Base-by-base conservation (phyloP, 2,113 vertebrate species). In the Machaerirhynchus nigripectus region DNA sequence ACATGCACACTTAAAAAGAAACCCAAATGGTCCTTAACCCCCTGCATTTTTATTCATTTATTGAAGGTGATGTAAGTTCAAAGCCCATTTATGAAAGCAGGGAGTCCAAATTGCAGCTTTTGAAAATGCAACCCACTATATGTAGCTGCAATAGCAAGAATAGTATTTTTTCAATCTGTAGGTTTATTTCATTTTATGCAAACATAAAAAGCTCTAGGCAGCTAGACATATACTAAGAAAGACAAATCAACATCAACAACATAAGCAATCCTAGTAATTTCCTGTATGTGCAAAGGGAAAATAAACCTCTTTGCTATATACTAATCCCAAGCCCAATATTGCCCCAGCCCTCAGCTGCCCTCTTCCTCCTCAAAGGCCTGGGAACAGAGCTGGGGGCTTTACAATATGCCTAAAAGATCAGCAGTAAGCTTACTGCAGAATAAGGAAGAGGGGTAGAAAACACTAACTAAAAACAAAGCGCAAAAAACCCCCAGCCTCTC, bases 241-340 rank as follows among this genome's bases (percentile, higher is more conserved):
- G 50, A 31, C n/a, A 94, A 89, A 93, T 84, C 74, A 87, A 61
- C n/a, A 91, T 65, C 80, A 94, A 60, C 47, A 67, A 40, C 37
- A 89, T 0, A 3, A 74, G 40, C 50, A 84, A 67, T 61, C 81
- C 60, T 77, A 70, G 59, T 87, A 91, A 94, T 94, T 94, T 96
- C 94, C 95, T 95, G 68, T 57, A 37, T 57, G 44, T 87, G 68
- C 50, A 89, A 81, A 93, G 57, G 49, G 71, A 93, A 94, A 93
- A 87, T 42, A 91, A 93, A 93, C 22, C 11, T 81, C 90, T 93
- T 59, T 93, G 50, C 69, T 81, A 22, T 28, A 61, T 61, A 81
- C 50, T 95, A 94, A 94, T 93, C 81, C 76, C 59, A 91, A 39
- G 3, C 6, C 68, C 1, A 84, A 49, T 76, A 74, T 69, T 89